phyloP scores from a whole-genome alignment of 2,888 invertebrate genomes.

The Napeogenes inachia region DNA sequence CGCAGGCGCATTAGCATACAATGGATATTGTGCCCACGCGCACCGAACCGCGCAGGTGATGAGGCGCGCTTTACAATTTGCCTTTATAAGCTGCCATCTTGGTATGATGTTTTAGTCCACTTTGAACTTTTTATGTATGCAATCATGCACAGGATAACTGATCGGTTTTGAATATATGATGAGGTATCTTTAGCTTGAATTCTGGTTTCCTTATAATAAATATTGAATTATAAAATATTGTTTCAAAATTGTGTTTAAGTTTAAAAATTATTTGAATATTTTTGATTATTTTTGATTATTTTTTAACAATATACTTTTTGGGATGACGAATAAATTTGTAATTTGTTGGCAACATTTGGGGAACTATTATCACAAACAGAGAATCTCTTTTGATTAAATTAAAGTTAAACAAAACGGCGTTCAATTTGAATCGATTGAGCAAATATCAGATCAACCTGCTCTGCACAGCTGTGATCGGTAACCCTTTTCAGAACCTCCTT shows the following conservation, averaged over 20 bases:
- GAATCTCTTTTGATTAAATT: neutral
- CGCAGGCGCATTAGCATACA: constrained; percentile 47
- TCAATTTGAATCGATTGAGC: constrained; percentile 31
- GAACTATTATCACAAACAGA: neutral
- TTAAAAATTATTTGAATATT: too few species aligned
- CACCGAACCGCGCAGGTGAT: constrained; percentile 57
- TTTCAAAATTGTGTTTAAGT: too few species aligned
- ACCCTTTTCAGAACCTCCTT: constrained; percentile 53
- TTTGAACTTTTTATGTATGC: constrained; percentile 29
- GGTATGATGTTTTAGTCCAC: constrained; percentile 32
- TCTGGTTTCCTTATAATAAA: neutral
- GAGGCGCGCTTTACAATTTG: constrained; percentile 40
- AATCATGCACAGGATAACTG: constrained; percentile 8
- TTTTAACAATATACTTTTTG: too few species aligned
- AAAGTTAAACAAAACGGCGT: constrained; percentile 25
- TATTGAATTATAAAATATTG: too few species aligned
- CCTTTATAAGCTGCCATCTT: constrained; percentile 36
- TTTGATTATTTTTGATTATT: too few species aligned
- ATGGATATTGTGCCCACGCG: constrained; percentile 50
- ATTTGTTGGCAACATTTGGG: too few species aligned
- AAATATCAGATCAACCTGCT: constrained; percentile 40
- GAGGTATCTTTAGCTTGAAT: neutral
- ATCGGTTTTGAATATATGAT: constrained; percentile 3
- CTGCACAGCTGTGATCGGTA: constrained; percentile 40
- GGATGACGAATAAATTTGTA: too few species aligned